Evolutionary conservation across 2,797 vertebrate genomes (phyloP).

Genomic region (Rhabdomys pumilio): DNA sequence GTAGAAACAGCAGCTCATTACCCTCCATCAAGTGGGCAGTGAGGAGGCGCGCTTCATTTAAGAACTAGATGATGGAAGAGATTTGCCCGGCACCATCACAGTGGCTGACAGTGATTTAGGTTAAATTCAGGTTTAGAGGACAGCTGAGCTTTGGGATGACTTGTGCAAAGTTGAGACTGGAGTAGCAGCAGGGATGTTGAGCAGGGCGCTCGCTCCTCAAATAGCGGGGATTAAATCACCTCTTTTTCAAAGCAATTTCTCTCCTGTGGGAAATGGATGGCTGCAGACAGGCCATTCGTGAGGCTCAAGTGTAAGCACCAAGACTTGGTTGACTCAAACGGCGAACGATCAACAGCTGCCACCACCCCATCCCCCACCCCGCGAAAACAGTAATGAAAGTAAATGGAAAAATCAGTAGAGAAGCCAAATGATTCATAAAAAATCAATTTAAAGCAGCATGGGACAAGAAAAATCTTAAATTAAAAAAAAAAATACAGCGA

Average conservation of each 20-base stretch:
- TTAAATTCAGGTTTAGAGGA: conserved; percentile 75
- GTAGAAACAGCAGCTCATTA: conserved; percentile 79
- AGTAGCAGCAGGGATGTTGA: conserved; percentile 71
- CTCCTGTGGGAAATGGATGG: conserved; percentile 61
- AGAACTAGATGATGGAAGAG: conserved; percentile 78
- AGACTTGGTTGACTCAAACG: conserved; percentile 35
- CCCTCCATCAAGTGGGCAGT: conserved; percentile 72
- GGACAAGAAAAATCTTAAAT: conserved; percentile 82
- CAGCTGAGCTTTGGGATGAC: conserved; percentile 60
- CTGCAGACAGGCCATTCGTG: conserved; percentile 54
- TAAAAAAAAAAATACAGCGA: conserved; percentile 65
- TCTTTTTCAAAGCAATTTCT: conserved; percentile 68
- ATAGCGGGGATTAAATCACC: conserved; percentile 62
- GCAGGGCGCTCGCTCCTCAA: conserved; percentile 32
- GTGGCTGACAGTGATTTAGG: conserved; percentile 79
- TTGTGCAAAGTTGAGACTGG: conserved; percentile 65
- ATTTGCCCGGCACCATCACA: conserved; percentile 57
- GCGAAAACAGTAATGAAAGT: conserved; percentile 67
- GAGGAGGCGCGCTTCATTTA: conserved; percentile 78
- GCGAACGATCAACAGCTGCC: conserved; percentile 9
- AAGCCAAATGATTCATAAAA: conserved; percentile 83
- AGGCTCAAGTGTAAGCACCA: conserved; percentile 62
- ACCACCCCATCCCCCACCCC: neutral
- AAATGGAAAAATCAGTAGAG: conserved; percentile 77
- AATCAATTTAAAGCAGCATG: conserved; percentile 85